These are phyloP conservation scores for Heteractis magnifica DNA, from an alignment of 92 coral and sea anemone species.

Conservation along the genomic window DNA sequence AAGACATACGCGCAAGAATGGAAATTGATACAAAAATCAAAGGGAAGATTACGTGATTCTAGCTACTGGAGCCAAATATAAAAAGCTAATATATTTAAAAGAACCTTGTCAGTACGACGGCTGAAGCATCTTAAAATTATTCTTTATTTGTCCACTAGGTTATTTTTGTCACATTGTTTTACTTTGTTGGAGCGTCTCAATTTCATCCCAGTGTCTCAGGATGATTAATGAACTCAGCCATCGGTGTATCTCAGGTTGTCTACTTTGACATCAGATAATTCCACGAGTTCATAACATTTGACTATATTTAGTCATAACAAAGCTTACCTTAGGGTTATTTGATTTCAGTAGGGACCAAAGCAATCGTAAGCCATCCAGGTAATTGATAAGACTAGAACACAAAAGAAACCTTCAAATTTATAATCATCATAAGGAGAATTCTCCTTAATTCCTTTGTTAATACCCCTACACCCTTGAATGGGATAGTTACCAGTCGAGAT, in stretches of 20 bases:
- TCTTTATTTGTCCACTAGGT: no score
- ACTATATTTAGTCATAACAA: background rate
- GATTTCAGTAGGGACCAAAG: constrained; percentile 89
- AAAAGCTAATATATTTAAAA: no score
- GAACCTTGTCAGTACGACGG: no score
- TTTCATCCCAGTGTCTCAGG: background rate
- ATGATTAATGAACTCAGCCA: background rate
- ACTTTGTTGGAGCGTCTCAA: no score
- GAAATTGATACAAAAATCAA: background rate
- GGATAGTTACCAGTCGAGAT: no score
- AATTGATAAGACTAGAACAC: constrained; percentile 65
- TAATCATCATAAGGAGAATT: no score
- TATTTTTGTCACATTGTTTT: no score
- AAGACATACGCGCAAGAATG: background rate
- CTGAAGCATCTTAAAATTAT: no score
- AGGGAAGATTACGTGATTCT: no score
- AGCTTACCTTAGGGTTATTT: constrained; percentile 60
- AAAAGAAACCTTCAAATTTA: background rate
- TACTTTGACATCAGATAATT: background rate
- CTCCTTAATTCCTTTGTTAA: no score
- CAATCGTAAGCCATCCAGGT: constrained; percentile 82
- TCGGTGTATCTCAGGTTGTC: background rate
- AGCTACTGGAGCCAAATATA: no score
- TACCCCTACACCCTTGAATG: no score
- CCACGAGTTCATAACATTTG: background rate